Evolutionary conservation across 2,113 vertebrate genomes (phyloP).

Genomic region (Natator depressus): DNA sequence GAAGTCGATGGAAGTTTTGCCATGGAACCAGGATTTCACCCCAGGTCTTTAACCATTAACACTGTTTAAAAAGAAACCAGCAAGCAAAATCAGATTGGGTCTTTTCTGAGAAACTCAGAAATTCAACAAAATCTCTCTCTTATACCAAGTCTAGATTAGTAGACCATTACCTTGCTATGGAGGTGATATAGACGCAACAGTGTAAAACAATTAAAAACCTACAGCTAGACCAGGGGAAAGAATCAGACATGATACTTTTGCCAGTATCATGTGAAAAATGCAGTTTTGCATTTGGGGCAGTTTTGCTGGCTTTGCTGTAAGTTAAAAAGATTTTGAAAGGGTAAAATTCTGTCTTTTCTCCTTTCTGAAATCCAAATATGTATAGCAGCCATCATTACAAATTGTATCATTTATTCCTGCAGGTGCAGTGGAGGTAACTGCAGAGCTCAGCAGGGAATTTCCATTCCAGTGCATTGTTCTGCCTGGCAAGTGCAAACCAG

Average conservation of each 20-base stretch:
- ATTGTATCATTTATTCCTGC: not conserved
- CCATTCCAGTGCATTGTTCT: not conserved
- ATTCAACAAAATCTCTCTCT: not conserved
- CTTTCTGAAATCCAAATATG: not conserved
- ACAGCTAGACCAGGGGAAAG: not conserved
- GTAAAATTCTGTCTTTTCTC: not conserved
- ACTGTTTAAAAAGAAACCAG: not conserved
- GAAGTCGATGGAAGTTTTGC: not conserved
- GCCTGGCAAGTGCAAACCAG: not conserved
- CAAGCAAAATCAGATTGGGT: not conserved
- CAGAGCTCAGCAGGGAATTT: not conserved
- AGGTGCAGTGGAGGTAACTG: not conserved
- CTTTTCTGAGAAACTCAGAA: not conserved
- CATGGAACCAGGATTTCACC: not conserved
- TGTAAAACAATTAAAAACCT: not conserved
- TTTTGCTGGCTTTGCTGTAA: not conserved
- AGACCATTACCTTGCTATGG: not conserved
- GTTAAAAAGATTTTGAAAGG: not conserved
- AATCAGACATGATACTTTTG: not conserved
- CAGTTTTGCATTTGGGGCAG: not conserved
- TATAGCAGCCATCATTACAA: not conserved
- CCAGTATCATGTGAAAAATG: not conserved
- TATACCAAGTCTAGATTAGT: not conserved
- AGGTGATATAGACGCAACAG: accelerated
- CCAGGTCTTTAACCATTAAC: not conserved